Evolutionary conservation across 2,888 invertebrate genomes (phyloP), one percentile per base, ranked within the genome.

Genomic region (Nemoura dubitans): DNA sequence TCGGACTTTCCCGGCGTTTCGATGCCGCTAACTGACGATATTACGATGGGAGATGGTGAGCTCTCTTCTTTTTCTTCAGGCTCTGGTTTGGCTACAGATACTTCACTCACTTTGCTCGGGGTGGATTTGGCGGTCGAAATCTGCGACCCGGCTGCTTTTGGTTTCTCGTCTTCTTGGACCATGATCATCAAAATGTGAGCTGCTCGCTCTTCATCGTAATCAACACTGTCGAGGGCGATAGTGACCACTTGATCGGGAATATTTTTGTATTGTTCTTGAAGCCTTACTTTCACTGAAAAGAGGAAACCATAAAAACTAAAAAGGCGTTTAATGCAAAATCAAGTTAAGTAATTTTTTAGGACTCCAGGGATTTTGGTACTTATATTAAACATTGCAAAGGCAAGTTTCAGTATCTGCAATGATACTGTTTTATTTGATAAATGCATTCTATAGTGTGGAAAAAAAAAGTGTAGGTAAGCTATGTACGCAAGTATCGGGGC

Each of bases 181-280:
- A 95, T 96, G 42, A 95, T 95, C 89, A 94, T 93, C 86, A 98
- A 92, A 88, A 98, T 96, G 91, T 96, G 96, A 89, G 94, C 95
- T 0, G 97, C 97, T 86, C 96, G 93, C 86, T 95, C 95, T 90
- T 97, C 97, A 88, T 97, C 95, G 91, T 95, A 98, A 90, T 96
- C 95, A 0, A 97, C 97, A 90, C 97, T 97, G 90, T 98, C 98
- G 88, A 98, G 92, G 0, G 98, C 98, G 91, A 98, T 95, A 0
- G 94, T 92, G 85, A 98, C 94, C 16, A 98, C 95, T 88, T 96
- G 94, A 89, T 97, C 97, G 0, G 97, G 95, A 42, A 97, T 94
- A 83, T 94, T 94, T 85, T 94, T 94, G 91, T 96, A 97, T 90
- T 95, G 95, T 87, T 93, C 93, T 91, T 95, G 94, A 27, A 98